phyloP scores from a whole-genome alignment of 2,888 invertebrate species.

The Mactromeris polynyma region DNA sequence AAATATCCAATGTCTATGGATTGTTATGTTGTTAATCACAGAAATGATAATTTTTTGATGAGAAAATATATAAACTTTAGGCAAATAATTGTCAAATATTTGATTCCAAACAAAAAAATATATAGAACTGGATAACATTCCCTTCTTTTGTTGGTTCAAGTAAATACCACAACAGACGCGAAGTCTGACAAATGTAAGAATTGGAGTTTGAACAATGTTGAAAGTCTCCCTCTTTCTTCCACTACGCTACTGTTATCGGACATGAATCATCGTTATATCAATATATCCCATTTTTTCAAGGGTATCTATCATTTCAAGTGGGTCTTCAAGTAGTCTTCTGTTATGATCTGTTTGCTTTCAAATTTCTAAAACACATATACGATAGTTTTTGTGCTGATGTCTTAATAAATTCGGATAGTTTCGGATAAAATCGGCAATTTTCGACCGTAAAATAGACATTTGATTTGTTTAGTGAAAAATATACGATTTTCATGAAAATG shows the following conservation, averaged over 20 bases:
- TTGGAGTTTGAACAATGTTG: background rate
- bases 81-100: too few species aligned
- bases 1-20: too few species aligned
- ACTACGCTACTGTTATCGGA: background rate
- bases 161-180: background rate
- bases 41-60: too few species aligned
- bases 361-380: constrained; percentile 43
- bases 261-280: constrained; percentile 28
- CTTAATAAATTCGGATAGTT: background rate
- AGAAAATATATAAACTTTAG: too few species aligned
- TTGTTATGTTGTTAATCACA: too few species aligned
- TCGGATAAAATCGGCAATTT: background rate
- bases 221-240: background rate
- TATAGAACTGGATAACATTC: background rate
- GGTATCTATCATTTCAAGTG: constrained; percentile 45
- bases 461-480: constrained; percentile 43
- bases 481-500: constrained; percentile 47
- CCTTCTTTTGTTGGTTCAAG: background rate
- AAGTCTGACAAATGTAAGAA: background rate
- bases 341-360: constrained; percentile 58
- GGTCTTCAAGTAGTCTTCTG: constrained; percentile 36
- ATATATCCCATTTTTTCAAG: background rate
- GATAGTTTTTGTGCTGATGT: background rate
- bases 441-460: background rate
- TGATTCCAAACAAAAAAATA: too few species aligned